Percentiles rank a stretch among this genome's conserved stretches.
Evolutionary conservation across 1,140 invertebrate species (phyloP).

Genomic region (Drosophila orosa): DNA sequence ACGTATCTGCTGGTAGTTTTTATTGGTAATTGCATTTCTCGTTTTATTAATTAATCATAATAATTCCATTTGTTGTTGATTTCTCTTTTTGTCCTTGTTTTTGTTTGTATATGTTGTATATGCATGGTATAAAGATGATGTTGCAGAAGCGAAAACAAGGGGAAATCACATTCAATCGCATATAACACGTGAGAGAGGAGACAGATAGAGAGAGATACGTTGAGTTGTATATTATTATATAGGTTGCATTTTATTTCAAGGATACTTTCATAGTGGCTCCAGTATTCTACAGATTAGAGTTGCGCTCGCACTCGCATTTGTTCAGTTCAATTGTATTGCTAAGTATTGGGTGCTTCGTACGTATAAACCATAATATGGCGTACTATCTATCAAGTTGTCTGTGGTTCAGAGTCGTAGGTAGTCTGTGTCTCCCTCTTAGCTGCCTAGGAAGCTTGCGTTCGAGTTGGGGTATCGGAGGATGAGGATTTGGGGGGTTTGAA

Average conservation of each 20-base stretch:
- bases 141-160: constrained; percentile 72
- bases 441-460: constrained; percentile 28
- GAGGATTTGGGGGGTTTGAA: background rate
- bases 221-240: constrained; percentile 23
- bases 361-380: constrained; percentile 42
- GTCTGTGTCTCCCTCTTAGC: constrained; percentile 17
- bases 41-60: constrained; percentile 76
- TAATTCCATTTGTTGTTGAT: constrained; percentile 65
- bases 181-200: constrained; percentile 40
- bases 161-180: constrained; percentile 67
- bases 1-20: constrained; percentile 82
- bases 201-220: background rate
- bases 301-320: constrained; percentile 45
- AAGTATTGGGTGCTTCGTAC: constrained; percentile 55
- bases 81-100: constrained; percentile 57
- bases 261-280: constrained; percentile 55
- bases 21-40: constrained; percentile 80
- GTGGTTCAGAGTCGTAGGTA: constrained; percentile 18
- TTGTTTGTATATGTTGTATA: constrained; percentile 65
- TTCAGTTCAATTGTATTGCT: constrained; percentile 67
- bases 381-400: constrained; percentile 29
- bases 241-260: constrained; percentile 43
- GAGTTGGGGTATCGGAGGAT: constrained; percentile 12
- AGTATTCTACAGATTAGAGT: constrained; percentile 53
- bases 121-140: constrained; percentile 71